Evolutionary conservation across 2,888 invertebrate genomes (phyloP).

Genomic region (Tortrix viridana): DNA sequence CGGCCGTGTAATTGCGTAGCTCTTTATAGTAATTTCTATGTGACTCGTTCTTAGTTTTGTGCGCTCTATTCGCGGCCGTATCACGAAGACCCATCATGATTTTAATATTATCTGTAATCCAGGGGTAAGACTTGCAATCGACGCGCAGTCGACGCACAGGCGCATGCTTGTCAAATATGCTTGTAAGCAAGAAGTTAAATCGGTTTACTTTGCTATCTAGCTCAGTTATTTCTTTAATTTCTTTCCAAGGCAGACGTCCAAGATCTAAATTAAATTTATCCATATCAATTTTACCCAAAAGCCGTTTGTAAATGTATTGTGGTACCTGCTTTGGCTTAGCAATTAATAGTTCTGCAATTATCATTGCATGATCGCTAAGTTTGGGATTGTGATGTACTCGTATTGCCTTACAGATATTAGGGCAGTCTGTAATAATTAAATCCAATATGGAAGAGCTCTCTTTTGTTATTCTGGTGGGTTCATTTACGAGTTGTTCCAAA

Average conservation of each 20-base stretch:
- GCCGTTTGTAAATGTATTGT: no score
- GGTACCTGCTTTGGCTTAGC: no score
- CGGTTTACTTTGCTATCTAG: background rate
- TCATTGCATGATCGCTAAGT: no score
- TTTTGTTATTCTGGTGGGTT: no score
- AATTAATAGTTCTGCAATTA: no score
- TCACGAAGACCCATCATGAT: constrained; percentile 40
- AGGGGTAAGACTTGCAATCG: constrained; percentile 32
- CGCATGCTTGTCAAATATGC: constrained; percentile 39
- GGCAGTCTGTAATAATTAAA: no score
- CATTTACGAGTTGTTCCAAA: no score
- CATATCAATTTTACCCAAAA: background rate
- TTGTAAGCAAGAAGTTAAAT: constrained; percentile 31
- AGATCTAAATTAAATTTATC: constrained; percentile 1
- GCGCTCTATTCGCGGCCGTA: constrained; percentile 29
- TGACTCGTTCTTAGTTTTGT: constrained; percentile 14
- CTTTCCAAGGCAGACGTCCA: background rate
- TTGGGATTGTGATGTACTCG: no score
- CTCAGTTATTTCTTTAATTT: background rate
- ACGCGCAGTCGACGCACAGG: constrained; percentile 27
- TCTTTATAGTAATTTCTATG: constrained; percentile 34
- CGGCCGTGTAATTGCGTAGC: constrained; percentile 35
- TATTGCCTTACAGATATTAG: no score
- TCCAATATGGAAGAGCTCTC: no score
- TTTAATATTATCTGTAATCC: constrained; percentile 40